Percentiles rank a stretch among this genome's conserved stretches.
phyloP scores from a whole-genome alignment of 2,113 vertebrate species.

The Pterocles orientalis region DNA sequence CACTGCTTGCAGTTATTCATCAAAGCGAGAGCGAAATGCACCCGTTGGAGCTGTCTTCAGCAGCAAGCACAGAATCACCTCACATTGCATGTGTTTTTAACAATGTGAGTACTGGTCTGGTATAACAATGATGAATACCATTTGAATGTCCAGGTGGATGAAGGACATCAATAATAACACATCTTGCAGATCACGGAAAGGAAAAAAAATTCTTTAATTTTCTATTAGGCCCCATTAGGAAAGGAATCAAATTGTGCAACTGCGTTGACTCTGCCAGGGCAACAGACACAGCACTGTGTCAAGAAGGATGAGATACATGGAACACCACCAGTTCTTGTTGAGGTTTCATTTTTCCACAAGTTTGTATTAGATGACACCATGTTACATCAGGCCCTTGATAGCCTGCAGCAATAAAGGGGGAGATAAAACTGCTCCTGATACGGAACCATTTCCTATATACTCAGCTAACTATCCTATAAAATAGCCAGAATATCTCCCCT shows the following conservation, averaged over 20 bases:
- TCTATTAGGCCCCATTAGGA: background rate
- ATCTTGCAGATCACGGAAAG: background rate
- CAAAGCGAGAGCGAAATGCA: background rate
- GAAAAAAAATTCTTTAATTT: background rate
- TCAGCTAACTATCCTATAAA: background rate
- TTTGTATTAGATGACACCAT: background rate
- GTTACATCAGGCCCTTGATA: background rate
- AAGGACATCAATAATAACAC: background rate
- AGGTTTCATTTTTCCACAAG: background rate
- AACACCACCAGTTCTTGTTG: background rate
- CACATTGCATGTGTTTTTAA: background rate
- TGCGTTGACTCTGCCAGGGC: background rate
- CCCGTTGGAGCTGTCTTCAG: rapidly evolving
- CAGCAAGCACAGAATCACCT: background rate
- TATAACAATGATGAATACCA: background rate
- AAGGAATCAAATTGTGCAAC: background rate
- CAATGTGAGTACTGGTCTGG: background rate
- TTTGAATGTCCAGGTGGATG: background rate
- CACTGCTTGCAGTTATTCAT: background rate
- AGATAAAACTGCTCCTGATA: background rate
- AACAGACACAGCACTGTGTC: background rate
- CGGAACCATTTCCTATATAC: background rate
- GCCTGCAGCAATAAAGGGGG: background rate
- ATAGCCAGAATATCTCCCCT: background rate
- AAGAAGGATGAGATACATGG: background rate